Evolutionary conservation across 2,113 vertebrate genomes (phyloP), one percentile per base, ranked within the genome.

Genomic region (Lophotis ruficrista): DNA sequence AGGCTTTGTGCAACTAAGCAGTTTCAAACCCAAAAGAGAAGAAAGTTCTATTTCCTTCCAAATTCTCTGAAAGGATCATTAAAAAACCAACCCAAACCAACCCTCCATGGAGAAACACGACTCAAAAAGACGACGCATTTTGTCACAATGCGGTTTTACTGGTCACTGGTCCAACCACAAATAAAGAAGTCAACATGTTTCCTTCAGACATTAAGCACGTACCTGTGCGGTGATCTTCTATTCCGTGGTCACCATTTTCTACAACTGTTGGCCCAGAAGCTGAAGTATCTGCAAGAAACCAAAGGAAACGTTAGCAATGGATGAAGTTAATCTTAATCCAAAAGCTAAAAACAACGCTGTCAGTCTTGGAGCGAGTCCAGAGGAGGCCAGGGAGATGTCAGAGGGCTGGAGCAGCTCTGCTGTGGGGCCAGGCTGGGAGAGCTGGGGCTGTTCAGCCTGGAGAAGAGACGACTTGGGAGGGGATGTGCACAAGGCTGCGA

Each of bases 161-260:
- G 57, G 8, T 37, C 22, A 13, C 41, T 37, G 57, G 8, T 37
- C 19, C 33, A 27, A 5, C 4, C 33, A 8, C 61, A 71, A 24
- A 4, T 0, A 37, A 6, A 43, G 27, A 5, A 33, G 27, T 1
- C 0, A 1, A 20, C 0, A 0, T 1, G 37, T 8, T 1, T 14
- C 64, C 28, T 23, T 16, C 79, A 43, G 43, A 16, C 41, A 22
- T 1, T 0, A 5, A 21, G 54, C 37, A 94, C 97, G 35, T 94
- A 98, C 98, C 98, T 96, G 94, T 21, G 47, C 2, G 37, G 19
- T 73, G 91, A 30, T 70, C 98, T 92, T 97, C 98, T 87, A 97
- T 94, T 51, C 98, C 98, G 56, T 99, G 98, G 93, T 99, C 98
- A 25, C 99, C 99, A 4, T 99, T 99, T 95, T 99, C 98, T 62